Conservation (phyloP, 1,140 invertebrate genomes). For the Drosophila pectinifera region DNA sequence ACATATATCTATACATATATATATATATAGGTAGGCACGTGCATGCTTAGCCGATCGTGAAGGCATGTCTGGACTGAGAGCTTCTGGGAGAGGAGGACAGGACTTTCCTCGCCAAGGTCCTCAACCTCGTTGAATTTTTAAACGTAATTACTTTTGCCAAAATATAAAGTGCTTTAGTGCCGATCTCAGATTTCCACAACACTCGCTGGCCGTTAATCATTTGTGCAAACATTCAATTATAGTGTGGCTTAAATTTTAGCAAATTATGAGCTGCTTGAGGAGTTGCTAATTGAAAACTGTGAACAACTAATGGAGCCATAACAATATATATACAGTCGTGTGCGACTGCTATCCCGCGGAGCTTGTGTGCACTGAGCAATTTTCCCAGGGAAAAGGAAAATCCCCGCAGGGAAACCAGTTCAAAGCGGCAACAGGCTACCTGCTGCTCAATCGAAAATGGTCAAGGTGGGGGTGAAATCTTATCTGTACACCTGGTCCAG, state of each 20-base stretch:
- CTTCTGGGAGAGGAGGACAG: conserved; percentile 11
- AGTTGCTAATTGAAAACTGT: conserved; percentile 40
- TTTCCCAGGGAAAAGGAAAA: conserved; percentile 9
- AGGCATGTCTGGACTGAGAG: conserved; percentile 21
- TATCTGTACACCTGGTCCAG: neutral
- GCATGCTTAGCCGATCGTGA: conserved; percentile 20
- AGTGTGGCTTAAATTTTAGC: conserved; percentile 31
- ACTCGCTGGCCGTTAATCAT: conserved; percentile 32
- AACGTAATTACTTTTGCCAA: conserved; percentile 3
- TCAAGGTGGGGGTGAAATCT: conserved; percentile 20
- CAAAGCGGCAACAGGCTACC: conserved; percentile 22
- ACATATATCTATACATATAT: neutral
- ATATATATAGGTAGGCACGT: conserved; percentile 2
- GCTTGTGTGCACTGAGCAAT: conserved; percentile 1
- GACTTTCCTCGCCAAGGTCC: conserved; percentile 46
- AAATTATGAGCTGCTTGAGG: conserved; percentile 42
- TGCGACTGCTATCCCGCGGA: neutral
- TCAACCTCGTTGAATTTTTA: too few species aligned
- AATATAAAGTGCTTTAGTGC: conserved; percentile 10
- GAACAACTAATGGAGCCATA: conserved; percentile 28
- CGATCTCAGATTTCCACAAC: conserved; percentile 29
- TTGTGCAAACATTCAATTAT: conserved; percentile 46
- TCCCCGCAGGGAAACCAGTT: conserved; percentile 29
- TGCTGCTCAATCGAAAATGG: conserved; percentile 17
- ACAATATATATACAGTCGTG: neutral